Percentiles rank a stretch among this genome's conserved stretches.
Evolutionary conservation across 1,140 invertebrate genomes (phyloP).

Genomic region (Eumeta japonica): DNA sequence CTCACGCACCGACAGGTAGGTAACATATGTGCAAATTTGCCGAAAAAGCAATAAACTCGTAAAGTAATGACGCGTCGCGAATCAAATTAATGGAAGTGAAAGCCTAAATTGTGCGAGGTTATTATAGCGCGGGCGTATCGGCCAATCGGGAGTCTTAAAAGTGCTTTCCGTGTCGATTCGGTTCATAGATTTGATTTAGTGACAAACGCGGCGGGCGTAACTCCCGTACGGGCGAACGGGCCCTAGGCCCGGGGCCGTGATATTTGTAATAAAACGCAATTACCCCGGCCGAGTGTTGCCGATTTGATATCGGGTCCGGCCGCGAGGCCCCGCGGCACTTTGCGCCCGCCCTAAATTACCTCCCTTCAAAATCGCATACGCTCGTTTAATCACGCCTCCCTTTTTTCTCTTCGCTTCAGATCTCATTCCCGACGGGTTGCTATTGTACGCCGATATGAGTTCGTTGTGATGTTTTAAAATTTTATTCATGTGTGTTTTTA

Average conservation of each 20-base stretch:
- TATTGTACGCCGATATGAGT: too few relatives aligned
- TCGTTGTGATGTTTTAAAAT: too few relatives aligned
- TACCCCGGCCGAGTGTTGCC: conserved; percentile 31
- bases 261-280: conserved; percentile 41
- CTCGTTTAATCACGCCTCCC: not conserved
- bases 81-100: too few relatives aligned
- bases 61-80: too few relatives aligned
- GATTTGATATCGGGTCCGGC: conserved; percentile 30
- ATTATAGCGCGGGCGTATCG: too few relatives aligned
- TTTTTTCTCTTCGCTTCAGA: not conserved
- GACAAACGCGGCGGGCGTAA: not conserved
- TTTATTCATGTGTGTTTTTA: too few relatives aligned
- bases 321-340: not conserved
- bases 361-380: not conserved
- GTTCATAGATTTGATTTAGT: conserved; percentile 10
- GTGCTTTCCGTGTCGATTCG: conserved; percentile 6
- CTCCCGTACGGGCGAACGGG: conserved; percentile 6
- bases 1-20: too few relatives aligned
- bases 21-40: too few relatives aligned
- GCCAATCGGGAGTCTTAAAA: too few relatives aligned
- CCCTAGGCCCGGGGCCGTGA: conserved; percentile 13
- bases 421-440: too few relatives aligned
- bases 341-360: not conserved
- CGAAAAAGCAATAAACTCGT: too few relatives aligned
- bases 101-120: too few relatives aligned